Evolutionary conservation across 2,797 vertebrate genomes (phyloP), one percentile per base, ranked within the genome.

Genomic region (Tapera naevia): DNA sequence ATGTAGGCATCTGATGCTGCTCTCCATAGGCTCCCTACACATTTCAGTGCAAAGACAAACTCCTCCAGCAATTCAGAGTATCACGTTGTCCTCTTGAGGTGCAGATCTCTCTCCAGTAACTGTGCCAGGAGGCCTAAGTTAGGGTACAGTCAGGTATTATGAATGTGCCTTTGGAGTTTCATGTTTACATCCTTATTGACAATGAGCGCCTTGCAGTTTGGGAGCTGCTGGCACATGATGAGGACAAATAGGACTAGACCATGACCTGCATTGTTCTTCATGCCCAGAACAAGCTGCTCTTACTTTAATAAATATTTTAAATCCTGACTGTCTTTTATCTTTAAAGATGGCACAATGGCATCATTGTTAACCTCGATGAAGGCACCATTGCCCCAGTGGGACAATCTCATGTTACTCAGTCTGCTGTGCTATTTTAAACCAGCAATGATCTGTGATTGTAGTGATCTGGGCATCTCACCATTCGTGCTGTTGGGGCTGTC

Each of bases 371-470:
- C 14, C 41, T n/a, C 79, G 51, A 13, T 30, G 60, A 39, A 13
- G 65, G 67, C 43, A 11, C 37, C 0, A 0, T 27, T 35, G 46
- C 15, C 58, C 37, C 27, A 3, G 43, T 4, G 43, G 46, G 32
- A 10, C 18, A 14, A 46, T 4, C n/a, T 46, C 11, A 1, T 1
- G 9, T n/a, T 11, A 3, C 5, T 15, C 0, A 0, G 0, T 12
- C 72, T 54, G 46, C 75, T 61, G 57, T 23, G 84, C 25, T 65
- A 0, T 51, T 83, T 43, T 8, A 65, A 43, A 17, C 15, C 1
- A 17, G 51, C 41, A 37, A 14, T 19, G 19, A 45, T 10, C 48
- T 50, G 56, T 74, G 81, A 8, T 22, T 41, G 30, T 12, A 80
- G 39, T 3, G 45, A 22, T 14, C 23, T 50, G 35, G 54, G 62